phyloP scores from a whole-genome alignment of 2,113 vertebrate species.

The Machaerirhynchus nigripectus region DNA sequence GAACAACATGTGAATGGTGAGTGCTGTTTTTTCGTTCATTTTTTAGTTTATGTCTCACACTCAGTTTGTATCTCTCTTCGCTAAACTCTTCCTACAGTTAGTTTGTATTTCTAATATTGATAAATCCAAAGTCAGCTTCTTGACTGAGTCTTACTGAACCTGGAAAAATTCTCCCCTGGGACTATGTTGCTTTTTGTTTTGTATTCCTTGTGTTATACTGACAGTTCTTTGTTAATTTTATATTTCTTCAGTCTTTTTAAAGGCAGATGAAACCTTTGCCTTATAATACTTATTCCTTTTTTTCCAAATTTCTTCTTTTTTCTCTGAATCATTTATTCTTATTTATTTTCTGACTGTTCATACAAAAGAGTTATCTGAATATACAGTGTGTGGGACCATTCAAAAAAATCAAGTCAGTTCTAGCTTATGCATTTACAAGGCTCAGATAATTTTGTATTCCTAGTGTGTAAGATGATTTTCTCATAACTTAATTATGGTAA shows the following conservation, averaged over 20 bases:
- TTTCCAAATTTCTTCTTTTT: background rate
- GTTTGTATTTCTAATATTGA: background rate
- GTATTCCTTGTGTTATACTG: background rate
- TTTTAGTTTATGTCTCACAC: background rate
- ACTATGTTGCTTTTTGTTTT: background rate
- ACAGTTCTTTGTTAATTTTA: background rate
- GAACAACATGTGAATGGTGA: background rate
- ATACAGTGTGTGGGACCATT: too few species aligned
- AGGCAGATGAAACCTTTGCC: background rate
- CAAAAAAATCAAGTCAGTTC: background rate
- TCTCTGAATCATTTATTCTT: background rate
- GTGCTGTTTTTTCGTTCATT: background rate
- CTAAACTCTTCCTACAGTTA: background rate
- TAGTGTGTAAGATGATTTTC: slow-evolving; percentile 14
- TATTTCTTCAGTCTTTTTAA: background rate
- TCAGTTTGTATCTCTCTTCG: background rate
- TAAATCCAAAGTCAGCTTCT: background rate
- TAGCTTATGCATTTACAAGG: background rate
- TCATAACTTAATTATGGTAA: slow-evolving; percentile 54
- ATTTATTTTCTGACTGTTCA: background rate
- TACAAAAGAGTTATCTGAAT: background rate
- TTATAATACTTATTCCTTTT: background rate
- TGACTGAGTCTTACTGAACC: background rate
- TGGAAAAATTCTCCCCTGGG: background rate
- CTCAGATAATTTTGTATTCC: background rate